phyloP scores from a whole-genome alignment of 2,797 vertebrate species.

The Sardinella longiceps region DNA sequence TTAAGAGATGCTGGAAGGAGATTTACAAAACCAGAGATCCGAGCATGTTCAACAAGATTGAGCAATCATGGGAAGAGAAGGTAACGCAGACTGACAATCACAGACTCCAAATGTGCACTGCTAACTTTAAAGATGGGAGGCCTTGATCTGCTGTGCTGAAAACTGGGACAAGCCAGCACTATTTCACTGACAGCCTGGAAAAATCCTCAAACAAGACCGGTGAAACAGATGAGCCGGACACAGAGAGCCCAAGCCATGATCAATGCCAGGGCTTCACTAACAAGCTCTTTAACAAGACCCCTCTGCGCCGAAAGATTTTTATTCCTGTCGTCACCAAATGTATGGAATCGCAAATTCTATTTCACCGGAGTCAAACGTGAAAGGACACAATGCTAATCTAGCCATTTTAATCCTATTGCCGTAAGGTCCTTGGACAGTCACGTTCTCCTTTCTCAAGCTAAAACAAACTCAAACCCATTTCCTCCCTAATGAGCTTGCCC shows the following conservation, averaged over 20 bases:
- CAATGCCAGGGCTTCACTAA: slow-evolving; percentile 22
- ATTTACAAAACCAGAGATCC: not conserved
- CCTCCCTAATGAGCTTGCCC: slow-evolving; percentile 54
- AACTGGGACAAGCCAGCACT: slow-evolving; percentile 46
- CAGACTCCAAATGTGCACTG: not conserved
- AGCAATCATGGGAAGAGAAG: not conserved
- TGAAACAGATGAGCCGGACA: slow-evolving; percentile 39
- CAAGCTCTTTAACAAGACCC: slow-evolving; percentile 23
- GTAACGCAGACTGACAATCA: not conserved
- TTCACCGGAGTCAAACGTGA: not conserved
- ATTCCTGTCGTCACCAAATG: not conserved
- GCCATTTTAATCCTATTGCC: slow-evolving; percentile 40
- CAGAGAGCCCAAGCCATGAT: slow-evolving; percentile 16
- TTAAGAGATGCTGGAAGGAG: not conserved
- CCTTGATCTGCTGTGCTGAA: slow-evolving; percentile 46
- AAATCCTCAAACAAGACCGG: slow-evolving; percentile 39
- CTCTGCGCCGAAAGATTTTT: not conserved
- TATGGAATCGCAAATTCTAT: not conserved
- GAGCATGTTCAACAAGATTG: not conserved
- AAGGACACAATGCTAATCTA: slow-evolving; percentile 34
- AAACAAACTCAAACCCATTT: slow-evolving; percentile 46
- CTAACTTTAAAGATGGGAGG: slow-evolving; percentile 31
- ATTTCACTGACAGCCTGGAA: slow-evolving; percentile 44
- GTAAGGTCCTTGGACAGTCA: slow-evolving; percentile 37
- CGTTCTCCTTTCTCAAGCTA: slow-evolving; percentile 31